Evolutionary conservation across 53 echinoderm and acorn worm genomes (phyloP).

Genomic region (Hippasteria phrygiana): DNA sequence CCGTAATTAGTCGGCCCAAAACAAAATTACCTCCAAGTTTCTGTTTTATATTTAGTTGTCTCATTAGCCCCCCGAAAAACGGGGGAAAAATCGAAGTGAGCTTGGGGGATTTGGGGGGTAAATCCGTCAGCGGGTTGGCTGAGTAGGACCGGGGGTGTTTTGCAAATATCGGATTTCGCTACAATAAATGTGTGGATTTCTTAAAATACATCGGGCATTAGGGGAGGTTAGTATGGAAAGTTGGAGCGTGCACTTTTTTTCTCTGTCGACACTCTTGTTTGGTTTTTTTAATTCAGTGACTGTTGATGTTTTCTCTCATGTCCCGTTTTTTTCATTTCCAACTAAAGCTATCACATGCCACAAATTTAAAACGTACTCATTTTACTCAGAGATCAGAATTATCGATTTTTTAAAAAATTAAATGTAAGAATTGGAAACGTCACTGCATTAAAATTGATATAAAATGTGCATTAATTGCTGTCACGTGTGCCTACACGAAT

Average conservation of each 20-base stretch:
- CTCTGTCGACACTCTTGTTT: no score
- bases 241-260: neutral
- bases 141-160: conserved; percentile 11
- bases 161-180: conserved; percentile 45
- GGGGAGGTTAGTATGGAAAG: neutral
- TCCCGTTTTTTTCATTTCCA: no score
- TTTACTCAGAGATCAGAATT: no score
- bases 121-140: neutral
- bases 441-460: no score
- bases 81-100: neutral
- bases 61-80: neutral
- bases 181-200: conserved; percentile 43
- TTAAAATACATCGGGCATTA: conserved; percentile 19
- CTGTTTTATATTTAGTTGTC: conserved; percentile 58
- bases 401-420: no score
- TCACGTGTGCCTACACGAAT: no score
- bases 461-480: no score
- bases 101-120: neutral
- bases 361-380: no score
- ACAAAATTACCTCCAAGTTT: conserved; percentile 56
- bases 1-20: conserved; percentile 57
- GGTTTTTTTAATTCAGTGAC: no score
- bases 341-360: no score
- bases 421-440: no score
- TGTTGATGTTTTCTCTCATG: no score